These are phyloP conservation scores for Squalus acanthias DNA, from an alignment of 2,797 vertebrate species.

Conservation along the genomic window DNA sequence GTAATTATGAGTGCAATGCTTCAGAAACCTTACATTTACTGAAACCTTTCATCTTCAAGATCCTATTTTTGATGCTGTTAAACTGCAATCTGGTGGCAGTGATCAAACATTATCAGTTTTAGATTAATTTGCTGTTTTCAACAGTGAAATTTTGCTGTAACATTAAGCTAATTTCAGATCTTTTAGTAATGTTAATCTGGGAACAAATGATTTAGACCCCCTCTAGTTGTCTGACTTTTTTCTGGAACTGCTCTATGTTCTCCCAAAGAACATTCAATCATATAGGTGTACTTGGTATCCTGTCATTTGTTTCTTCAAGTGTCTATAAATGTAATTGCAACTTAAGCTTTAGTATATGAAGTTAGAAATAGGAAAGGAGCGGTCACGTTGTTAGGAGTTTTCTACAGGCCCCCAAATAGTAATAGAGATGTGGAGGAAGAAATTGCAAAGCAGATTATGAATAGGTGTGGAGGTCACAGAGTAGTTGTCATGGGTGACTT, in stretches of 20 bases:
- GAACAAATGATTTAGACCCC: neutral
- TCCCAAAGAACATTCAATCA: neutral
- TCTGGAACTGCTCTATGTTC: neutral
- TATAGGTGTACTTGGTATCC: neutral
- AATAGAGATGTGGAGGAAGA: too few species aligned
- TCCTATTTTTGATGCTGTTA: neutral
- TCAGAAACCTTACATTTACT: neutral
- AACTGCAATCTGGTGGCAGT: neutral
- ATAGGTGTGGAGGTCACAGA: too few species aligned
- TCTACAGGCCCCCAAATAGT: too few species aligned
- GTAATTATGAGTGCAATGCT: neutral
- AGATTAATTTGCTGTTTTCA: neutral
- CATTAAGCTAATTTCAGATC: neutral
- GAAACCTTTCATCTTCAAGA: neutral
- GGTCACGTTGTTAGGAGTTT: too few species aligned
- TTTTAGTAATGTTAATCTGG: neutral
- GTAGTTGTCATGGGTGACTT: too few species aligned
- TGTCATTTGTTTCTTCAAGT: neutral
- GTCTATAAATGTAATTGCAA: neutral
- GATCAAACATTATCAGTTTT: too few species aligned
- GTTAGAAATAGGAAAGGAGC: too few species aligned
- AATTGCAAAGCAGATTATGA: too few species aligned
- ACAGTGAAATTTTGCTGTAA: neutral
- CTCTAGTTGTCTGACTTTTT: neutral
- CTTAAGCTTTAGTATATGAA: neutral